phyloP scores from a whole-genome alignment of 1,140 invertebrate species.

The Drosophila carrolli region DNA sequence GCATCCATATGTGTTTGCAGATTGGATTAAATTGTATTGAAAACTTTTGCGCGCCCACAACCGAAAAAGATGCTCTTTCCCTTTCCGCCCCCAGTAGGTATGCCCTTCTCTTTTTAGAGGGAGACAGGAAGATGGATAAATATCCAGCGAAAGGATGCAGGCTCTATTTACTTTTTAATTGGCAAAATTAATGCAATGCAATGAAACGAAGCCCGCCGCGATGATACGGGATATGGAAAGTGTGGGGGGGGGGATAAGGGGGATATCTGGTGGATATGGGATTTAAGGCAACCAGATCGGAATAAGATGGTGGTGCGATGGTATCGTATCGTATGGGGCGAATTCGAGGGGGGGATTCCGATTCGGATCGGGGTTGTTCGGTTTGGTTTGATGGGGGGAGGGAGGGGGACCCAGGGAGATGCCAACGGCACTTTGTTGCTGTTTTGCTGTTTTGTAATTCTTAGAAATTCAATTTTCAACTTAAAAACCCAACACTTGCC shows the following conservation, averaged over 20 bases:
- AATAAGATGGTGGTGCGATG: constrained; percentile 9
- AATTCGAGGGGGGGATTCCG: constrained; percentile 1
- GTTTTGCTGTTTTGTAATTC: constrained; percentile 67
- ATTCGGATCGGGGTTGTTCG: constrained; percentile 20
- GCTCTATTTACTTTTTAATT: constrained; percentile 83
- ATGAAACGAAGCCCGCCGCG: constrained; percentile 72
- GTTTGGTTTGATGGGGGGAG: background rate
- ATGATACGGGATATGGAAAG: constrained; percentile 18
- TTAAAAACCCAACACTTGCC: constrained; percentile 55
- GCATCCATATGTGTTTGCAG: constrained; percentile 14
- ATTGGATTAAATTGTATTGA: constrained; percentile 75
- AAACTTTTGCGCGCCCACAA: constrained; percentile 51
- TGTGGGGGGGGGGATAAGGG: constrained; percentile 5
- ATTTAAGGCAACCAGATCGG: background rate
- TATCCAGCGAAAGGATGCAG: constrained; percentile 62
- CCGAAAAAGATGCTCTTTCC: constrained; percentile 20
- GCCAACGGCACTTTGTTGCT: constrained; percentile 62
- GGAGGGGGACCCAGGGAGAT: constrained; percentile 23
- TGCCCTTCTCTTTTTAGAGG: background rate
- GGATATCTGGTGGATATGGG: constrained; percentile 8
- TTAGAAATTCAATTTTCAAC: constrained; percentile 82
- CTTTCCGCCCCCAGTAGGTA: background rate
- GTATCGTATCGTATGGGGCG: background rate
- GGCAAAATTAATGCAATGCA: constrained; percentile 83
- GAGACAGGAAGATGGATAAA: constrained; percentile 1